Base-by-base conservation (phyloP, 2,797 vertebrate species). In the Danionella dracula region DNA sequence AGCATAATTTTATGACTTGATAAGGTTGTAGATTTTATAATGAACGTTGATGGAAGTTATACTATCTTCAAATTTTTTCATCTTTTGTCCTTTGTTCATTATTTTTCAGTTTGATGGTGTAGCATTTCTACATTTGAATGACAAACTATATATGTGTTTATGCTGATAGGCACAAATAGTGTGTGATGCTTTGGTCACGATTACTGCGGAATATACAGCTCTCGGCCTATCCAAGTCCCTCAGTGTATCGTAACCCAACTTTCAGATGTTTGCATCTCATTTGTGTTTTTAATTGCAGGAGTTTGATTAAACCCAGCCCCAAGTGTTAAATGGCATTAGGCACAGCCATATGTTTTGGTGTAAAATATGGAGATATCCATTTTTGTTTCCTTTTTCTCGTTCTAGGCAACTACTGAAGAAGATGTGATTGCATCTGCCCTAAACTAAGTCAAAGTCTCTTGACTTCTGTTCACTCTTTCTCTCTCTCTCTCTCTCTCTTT, bases 281-380 rank as follows among this genome's bases (percentile, higher is more conserved):
- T 89, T 88, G 84, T 86, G 66, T 86, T 86, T 87, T 85, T 87
- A 89, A 90, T 89, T 90, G 87, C 80, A 72, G 75, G 84, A 88
- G 85, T 89, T 89, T 89, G 86, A 90, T 89, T 89, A 89, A 89
- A 86, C 83, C 84, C 84, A 83, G 85, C 89, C 87, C 82, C 89
- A 82, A 86, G 89, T 89, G 87, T 86, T 89, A 77, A 82, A 75
- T 76, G 82, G 88, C 84, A 89, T 89, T 88, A 88, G 81, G 81
- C 82, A 35, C 78, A 78, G 82, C 88, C 87, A 87, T 87, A 89
- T 88, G 86, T 89, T 85, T 78, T 73, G 73, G 70, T 68, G 64
- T 55, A 70, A 78, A 80, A 57, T 75, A 77, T 83, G 77, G 62
- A 71, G 84, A 86, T 83, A 79, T 75, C 75, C 80, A 88, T 88